Conservation (phyloP, 2,888 invertebrate species). For the Melinaea marsaeus region DNA sequence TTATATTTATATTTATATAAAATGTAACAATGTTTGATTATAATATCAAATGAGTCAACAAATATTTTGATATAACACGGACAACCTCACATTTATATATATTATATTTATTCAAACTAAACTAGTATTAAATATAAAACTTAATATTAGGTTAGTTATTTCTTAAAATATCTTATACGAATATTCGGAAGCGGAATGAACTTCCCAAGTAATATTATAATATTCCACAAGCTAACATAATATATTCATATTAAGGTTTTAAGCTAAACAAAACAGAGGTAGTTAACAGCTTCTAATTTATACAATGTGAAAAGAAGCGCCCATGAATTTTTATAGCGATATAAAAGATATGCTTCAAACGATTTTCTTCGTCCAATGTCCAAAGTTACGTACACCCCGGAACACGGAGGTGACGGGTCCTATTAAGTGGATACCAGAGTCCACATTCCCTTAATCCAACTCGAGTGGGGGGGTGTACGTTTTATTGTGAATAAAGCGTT, state of each 20-base stretch:
- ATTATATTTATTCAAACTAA: too few relatives aligned
- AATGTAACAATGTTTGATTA: too few relatives aligned
- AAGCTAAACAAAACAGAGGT: constrained; percentile 5
- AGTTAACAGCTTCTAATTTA: constrained; percentile 7
- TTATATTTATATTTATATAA: too few relatives aligned
- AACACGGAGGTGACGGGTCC: constrained; percentile 9
- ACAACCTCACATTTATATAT: too few relatives aligned
- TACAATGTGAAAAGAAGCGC: constrained; percentile 17
- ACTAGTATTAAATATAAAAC: too few relatives aligned
- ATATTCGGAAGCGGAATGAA: constrained; percentile 5
- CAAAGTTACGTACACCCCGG: constrained; percentile 26
- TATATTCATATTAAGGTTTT: constrained; percentile 5
- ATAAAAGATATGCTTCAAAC: constrained; percentile 18
- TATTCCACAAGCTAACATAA: background rate
- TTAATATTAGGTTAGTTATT: too few relatives aligned
- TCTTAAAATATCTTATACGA: too few relatives aligned
- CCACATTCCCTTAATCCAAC: constrained; percentile 17
- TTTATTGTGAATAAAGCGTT: constrained; percentile 51
- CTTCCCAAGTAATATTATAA: background rate
- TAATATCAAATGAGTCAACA: too few relatives aligned
- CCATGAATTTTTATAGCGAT: constrained; percentile 26
- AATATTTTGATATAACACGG: background rate
- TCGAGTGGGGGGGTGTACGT: constrained; percentile 31
- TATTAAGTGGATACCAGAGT: constrained; percentile 11
- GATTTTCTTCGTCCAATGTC: constrained; percentile 22